phyloP scores from a whole-genome alignment of 2,113 vertebrate species.

The Brachyhypopomus gauderio region DNA sequence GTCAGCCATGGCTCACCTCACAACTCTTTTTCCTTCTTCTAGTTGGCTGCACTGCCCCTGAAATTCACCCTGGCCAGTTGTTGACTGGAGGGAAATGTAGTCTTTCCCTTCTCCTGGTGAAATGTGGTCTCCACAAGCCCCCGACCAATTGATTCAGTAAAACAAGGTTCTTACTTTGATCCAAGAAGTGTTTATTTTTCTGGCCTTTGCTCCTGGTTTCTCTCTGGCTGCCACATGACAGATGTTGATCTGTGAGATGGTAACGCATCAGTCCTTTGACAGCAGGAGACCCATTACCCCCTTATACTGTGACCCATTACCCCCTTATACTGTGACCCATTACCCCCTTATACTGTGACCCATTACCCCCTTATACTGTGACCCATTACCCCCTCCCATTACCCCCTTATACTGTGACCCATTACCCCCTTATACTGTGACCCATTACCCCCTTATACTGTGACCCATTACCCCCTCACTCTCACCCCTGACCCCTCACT shows the following conservation, averaged over 20 bases:
- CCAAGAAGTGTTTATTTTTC: conserved; percentile 4
- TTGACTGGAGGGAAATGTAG: background rate
- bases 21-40: too few relatives aligned
- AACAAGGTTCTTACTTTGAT: conserved; percentile 13
- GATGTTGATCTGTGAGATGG: conserved; percentile 55
- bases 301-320: conserved; percentile 15
- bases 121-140: background rate
- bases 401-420: too few relatives aligned
- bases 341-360: too few relatives aligned
- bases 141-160: conserved; percentile 9
- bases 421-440: too few relatives aligned
- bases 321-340: too few relatives aligned
- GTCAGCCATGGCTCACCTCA: too few relatives aligned
- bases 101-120: too few relatives aligned
- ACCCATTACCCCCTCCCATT: background rate
- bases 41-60: too few relatives aligned
- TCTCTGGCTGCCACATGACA: conserved; percentile 7
- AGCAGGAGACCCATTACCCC: conserved; percentile 42
- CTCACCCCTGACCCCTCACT: background rate
- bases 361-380: too few relatives aligned
- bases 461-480: too few relatives aligned
- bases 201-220: background rate
- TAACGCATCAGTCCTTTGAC: conserved; percentile 48
- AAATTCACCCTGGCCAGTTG: background rate
- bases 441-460: too few relatives aligned